These are phyloP conservation scores for Dermatemys mawii DNA, from an alignment of 2,113 vertebrate species.

Conservation along the genomic window DNA sequence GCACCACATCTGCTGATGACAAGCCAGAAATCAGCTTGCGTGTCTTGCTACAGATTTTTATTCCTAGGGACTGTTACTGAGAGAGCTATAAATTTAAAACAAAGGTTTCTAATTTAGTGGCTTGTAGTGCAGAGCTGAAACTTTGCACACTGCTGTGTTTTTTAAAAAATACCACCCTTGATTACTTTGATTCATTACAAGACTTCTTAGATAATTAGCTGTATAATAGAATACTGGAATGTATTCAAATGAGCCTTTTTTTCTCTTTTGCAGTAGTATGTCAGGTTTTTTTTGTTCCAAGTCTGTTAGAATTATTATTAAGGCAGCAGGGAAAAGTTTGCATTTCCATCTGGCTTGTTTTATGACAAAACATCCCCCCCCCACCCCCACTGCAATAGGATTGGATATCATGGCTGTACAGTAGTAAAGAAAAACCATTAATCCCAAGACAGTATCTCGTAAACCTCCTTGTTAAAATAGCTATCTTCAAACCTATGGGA, in stretches of 20 bases:
- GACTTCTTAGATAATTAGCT: conserved; percentile 70
- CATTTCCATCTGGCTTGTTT: conserved; percentile 13
- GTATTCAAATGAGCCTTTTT: conserved; percentile 52
- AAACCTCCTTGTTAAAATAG: neutral
- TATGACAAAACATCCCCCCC: neutral
- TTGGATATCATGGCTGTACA: neutral
- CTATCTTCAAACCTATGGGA: neutral
- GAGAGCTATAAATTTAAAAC: neutral
- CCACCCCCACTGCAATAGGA: rapidly evolving
- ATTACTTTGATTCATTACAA: conserved; percentile 68
- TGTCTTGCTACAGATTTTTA: neutral
- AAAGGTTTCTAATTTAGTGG: neutral
- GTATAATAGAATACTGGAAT: conserved; percentile 70
- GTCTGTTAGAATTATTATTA: conserved; percentile 59
- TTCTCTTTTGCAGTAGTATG: neutral
- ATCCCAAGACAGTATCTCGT: neutral
- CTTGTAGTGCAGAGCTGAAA: neutral
- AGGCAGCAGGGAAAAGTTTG: conserved; percentile 25
- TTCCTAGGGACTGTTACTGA: neutral
- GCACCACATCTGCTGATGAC: neutral
- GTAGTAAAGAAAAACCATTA: neutral
- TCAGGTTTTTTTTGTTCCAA: conserved; percentile 14
- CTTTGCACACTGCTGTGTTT: conserved; percentile 24
- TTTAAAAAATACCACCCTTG: conserved; percentile 2
- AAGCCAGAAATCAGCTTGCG: rapidly evolving